Evolutionary conservation across 2,888 invertebrate genomes (phyloP), one percentile per base, ranked within the genome.

Genomic region (Tetropium fuscum): DNA sequence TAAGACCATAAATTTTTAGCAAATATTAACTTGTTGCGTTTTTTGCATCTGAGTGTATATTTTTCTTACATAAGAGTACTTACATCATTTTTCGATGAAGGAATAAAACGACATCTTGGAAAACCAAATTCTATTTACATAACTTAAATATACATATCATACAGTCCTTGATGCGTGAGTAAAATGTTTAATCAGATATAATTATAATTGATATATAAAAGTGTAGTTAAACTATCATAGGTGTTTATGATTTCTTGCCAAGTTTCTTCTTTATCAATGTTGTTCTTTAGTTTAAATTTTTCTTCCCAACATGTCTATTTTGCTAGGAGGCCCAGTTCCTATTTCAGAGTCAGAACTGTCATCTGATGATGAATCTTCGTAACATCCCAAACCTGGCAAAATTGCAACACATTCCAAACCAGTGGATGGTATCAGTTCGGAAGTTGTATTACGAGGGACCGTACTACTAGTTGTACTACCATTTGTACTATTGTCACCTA

Each of bases 331-430:
- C 16, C 49, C 43, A n/a, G 49, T 57, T 36, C 74, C 74, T n/a
- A 66, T 62, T 34, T 91, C 87, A 61, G 89, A 90, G 11, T 70
- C 70, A 0, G 90, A 89, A 75, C 90, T 91, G 54, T 87, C 87
- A 69, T 85, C 86, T 63, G 87, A 87, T 68, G 87, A 91, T 0
- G 92, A 90, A 59, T 90, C 88, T 0, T 87, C 87, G 72, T 93
- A 95, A 63, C 87, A 87, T 0, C 93, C 94, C 49, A 96, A 85
- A 0, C 95, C 95, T 0, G 95, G 95, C 55, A 96, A 82, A 47
- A 94, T 87, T 0, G 90, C 95, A 57, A 94, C 87, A 74, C 92
- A 92, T 25, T 85, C 86, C 63, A 91, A 73, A 2, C 83, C 84
- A 1, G 84, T 81, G 49, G 74, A 69, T 40, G 64, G 66, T 15